Conservation (phyloP, 1,140 invertebrate genomes). For the Cephus cinctus region DNA sequence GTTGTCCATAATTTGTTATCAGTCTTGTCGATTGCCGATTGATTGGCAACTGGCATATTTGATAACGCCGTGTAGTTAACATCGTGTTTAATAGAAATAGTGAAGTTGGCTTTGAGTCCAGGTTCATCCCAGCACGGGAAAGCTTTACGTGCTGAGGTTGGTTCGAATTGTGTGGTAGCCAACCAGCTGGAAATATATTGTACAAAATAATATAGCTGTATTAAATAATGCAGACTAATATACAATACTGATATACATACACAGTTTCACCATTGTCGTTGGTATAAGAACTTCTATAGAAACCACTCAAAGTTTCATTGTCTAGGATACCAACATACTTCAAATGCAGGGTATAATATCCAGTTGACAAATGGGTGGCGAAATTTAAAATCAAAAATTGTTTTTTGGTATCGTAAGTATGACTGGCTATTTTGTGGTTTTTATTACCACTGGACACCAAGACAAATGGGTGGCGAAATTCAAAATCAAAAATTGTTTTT, state of each 20-base stretch:
- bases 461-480: slow-evolving; percentile 12
- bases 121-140: slow-evolving; percentile 80
- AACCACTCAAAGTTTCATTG: slow-evolving; percentile 22
- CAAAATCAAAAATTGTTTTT: slow-evolving; percentile 16
- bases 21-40: neutral
- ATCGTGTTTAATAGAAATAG: slow-evolving; percentile 53
- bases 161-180: slow-evolving; percentile 70
- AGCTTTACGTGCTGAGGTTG: slow-evolving; percentile 64
- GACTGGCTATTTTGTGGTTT: too few species aligned
- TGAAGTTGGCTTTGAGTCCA: slow-evolving; percentile 58
- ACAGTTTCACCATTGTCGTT: slow-evolving; percentile 1
- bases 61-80: slow-evolving; percentile 44
- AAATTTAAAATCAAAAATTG: slow-evolving; percentile 4
- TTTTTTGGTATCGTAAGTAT: slow-evolving; percentile 1
- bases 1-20: slow-evolving; percentile 6
- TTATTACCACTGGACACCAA: too few species aligned
- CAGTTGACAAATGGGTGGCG: accelerated
- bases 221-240: too few species aligned
- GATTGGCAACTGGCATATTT: slow-evolving; percentile 51
- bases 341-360: slow-evolving; percentile 11
- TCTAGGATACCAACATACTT: slow-evolving; percentile 17
- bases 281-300: slow-evolving; percentile 26
- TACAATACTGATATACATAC: slow-evolving; percentile 21
- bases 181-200: slow-evolving; percentile 33
- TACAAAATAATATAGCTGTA: slow-evolving; percentile 3